These are phyloP conservation scores for Nestor notabilis DNA, from an alignment of 2,113 vertebrate species.

Conservation along the genomic window DNA sequence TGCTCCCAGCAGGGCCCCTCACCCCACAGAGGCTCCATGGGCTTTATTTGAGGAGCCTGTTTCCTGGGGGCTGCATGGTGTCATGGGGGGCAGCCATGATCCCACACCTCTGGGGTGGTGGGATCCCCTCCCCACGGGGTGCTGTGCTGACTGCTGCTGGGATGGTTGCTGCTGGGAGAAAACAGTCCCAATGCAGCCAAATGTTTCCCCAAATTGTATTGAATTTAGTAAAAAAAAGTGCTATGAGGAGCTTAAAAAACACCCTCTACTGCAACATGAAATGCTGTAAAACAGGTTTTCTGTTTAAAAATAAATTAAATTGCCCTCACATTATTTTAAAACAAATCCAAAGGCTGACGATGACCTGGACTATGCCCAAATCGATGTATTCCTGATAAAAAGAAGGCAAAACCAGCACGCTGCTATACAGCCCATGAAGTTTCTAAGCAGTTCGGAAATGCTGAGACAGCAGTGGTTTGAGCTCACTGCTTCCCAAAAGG, in stretches of 20 bases:
- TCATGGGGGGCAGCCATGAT: not conserved
- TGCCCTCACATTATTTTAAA: not conserved
- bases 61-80: not conserved
- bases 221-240: not conserved
- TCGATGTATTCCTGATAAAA: not conserved
- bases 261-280: not conserved
- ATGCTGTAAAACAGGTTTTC: not conserved
- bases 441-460: not conserved
- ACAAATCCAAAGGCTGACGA: not conserved
- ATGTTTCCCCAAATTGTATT: not conserved
- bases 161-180: not conserved
- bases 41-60: not conserved
- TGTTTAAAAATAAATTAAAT: not conserved
- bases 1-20: not conserved
- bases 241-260: not conserved
- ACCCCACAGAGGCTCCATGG: not conserved
- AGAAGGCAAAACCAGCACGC: not conserved
- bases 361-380: not conserved
- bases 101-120: not conserved
- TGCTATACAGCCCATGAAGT: not conserved
- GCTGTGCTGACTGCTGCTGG: not conserved
- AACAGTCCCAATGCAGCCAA: not conserved
- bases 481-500: not conserved
- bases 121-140: rapidly evolving
- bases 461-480: not conserved